Base-by-base conservation (phyloP, 2,797 vertebrate species). In the Pseudochirops corinnae region DNA sequence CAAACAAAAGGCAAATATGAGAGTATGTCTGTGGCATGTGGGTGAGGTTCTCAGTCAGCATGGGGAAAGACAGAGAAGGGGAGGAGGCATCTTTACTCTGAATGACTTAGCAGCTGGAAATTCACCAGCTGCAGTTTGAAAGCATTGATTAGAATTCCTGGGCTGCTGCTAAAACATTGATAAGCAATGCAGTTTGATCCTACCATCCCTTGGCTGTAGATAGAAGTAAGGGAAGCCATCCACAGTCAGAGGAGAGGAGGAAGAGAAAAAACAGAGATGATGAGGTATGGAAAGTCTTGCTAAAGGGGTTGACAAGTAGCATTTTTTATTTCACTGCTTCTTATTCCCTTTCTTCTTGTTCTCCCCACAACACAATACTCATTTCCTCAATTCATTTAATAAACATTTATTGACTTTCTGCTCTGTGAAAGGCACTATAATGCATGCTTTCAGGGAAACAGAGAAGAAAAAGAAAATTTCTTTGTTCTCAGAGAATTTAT, bases 101-200 rank as follows among this genome's bases (percentile, higher is more conserved):
- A 96, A 95, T 95, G 93, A 60, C 92, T 96, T 94, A 96, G 96
- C 96, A 93, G 60, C 95, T 96, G 67, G 90, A 96, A 97, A 97
- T 60, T 90, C 93, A 62, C 50, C 90, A 95, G 94, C 50, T 46
- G 58, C 96, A 46, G 90, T 82, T 90, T 55, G 93, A 97, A 97
- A 55, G 29, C 46, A 91, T 94, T 67, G 67, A 52, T 46, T 96
- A 91, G 82, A 82, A 60, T 90, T 90, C 33, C 29, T 58, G 26
- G 93, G 91, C 91, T 95, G n/a, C 58, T 94, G 58, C 82, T 5
- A 53, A 0, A 24, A 52, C 6, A 3, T 92, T 56, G 94, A 97
- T 92, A 96, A 94, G 93, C 93, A 92, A 14, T 90, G 82, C n/a
- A 29, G 56, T 96, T 95, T 97, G 94, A 95, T 96, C 93, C 95